phyloP scores from a whole-genome alignment of 2,888 invertebrate genomes.

The Metalampra italica region DNA sequence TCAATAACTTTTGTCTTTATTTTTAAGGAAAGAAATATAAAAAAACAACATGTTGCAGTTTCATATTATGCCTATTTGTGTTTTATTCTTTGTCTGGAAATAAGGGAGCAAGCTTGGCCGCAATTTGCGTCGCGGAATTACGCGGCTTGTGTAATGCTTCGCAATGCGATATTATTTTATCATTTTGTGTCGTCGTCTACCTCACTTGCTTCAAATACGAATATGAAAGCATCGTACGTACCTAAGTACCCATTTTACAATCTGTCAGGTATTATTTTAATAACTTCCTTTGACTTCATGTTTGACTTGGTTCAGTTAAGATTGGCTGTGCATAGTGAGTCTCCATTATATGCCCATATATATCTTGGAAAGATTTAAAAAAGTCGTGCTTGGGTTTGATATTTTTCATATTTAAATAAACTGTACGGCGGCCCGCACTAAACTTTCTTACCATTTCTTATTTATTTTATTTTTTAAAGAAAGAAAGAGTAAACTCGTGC shows the following conservation, averaged over 20 bases:
- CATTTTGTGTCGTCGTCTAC: conserved; percentile 20
- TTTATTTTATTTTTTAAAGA: too few relatives aligned
- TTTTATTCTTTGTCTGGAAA: conserved; percentile 33
- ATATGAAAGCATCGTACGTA: background rate
- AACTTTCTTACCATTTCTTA: too few relatives aligned
- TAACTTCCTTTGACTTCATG: background rate
- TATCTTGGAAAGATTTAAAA: too few relatives aligned
- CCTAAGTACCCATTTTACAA: background rate
- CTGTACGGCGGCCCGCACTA: too few relatives aligned
- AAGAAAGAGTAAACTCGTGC: too few relatives aligned
- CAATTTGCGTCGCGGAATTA: conserved; percentile 49
- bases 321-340: background rate
- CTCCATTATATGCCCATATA: too few relatives aligned
- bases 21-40: too few relatives aligned
- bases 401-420: too few relatives aligned
- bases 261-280: background rate
- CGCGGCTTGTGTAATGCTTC: conserved; percentile 48
- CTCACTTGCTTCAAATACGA: background rate
- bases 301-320: background rate
- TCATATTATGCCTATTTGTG: too few relatives aligned
- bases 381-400: too few relatives aligned
- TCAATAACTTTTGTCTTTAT: too few relatives aligned
- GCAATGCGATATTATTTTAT: conserved; percentile 44
- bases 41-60: too few relatives aligned
- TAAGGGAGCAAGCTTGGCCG: conserved; percentile 33